These are phyloP conservation scores for Phasianus colchicus DNA, from an alignment of 2,113 vertebrate genomes.

Conservation along the genomic window DNA sequence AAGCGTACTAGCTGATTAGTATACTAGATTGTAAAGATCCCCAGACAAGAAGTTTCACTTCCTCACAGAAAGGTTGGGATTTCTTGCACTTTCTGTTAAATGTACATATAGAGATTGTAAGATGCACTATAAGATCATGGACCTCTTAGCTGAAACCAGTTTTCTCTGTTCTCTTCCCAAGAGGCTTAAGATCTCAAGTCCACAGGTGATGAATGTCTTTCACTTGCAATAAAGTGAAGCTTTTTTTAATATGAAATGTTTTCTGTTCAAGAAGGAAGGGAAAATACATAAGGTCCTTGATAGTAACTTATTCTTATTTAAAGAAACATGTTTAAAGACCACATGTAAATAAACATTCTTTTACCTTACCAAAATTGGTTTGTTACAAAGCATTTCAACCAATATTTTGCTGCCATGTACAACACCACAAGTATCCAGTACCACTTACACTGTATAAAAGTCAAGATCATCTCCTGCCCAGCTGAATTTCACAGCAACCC, in stretches of 20 bases:
- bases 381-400: not conserved
- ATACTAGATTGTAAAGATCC: not conserved
- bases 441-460: not conserved
- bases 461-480: not conserved
- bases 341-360: not conserved
- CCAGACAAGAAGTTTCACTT: not conserved
- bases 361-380: not conserved
- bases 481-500: not conserved
- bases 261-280: not conserved
- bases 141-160: not conserved
- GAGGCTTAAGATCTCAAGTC: not conserved
- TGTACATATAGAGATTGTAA: not conserved
- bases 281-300: not conserved
- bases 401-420: not conserved
- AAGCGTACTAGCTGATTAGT: not conserved
- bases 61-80: not conserved
- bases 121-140: not conserved
- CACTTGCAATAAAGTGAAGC: not conserved
- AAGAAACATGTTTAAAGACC: not conserved
- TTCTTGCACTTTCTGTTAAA: not conserved
- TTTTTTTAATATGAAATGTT: not conserved
- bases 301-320: not conserved
- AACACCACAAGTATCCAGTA: not conserved
- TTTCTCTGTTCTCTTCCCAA: not conserved
- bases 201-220: not conserved